Percentiles rank a stretch among this genome's conserved stretches.
These are phyloP conservation scores for Trichopoda pennipes DNA, from an alignment of 2,888 invertebrate genomes.

Conservation along the genomic window DNA sequence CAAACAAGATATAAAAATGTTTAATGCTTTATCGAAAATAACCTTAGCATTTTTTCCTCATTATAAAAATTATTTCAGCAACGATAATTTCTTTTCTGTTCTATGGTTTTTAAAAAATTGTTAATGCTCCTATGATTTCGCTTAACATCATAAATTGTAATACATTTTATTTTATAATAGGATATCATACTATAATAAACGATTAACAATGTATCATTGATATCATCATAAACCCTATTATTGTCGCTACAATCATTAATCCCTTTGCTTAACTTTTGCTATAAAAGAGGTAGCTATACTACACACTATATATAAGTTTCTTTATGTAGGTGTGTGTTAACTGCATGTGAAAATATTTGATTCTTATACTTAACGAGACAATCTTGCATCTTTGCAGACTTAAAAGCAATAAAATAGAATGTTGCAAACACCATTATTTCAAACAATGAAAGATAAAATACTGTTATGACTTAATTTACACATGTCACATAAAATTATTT, in stretches of 20 bases:
- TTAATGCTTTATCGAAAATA: too few relatives aligned
- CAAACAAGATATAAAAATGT: too few relatives aligned
- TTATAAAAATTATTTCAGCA: too few relatives aligned
- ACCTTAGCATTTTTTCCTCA: too few relatives aligned
- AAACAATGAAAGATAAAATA: slow-evolving; percentile 51
- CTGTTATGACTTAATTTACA: slow-evolving; percentile 50
- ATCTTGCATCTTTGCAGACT: not conserved
- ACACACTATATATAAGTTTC: slow-evolving; percentile 5
- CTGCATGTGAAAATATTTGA: slow-evolving; percentile 1
- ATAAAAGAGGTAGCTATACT: slow-evolving; percentile 27
- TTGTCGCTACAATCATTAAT: slow-evolving; percentile 40
- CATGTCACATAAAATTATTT: slow-evolving; percentile 56
- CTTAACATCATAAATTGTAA: too few relatives aligned
- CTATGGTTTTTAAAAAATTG: too few relatives aligned
- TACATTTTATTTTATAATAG: not conserved
- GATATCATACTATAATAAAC: slow-evolving; percentile 26
- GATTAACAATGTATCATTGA: slow-evolving; percentile 43
- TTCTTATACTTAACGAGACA: slow-evolving; percentile 1
- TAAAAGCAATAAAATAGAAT: slow-evolving; percentile 6
- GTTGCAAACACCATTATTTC: slow-evolving; percentile 41
- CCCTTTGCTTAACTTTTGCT: slow-evolving; percentile 13
- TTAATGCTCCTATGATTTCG: too few relatives aligned
- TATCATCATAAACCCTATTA: slow-evolving; percentile 44
- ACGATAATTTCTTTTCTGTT: too few relatives aligned
- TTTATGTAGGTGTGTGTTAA: too few relatives aligned